phyloP scores from a whole-genome alignment of 2,113 vertebrate genomes.

The Suricata suricatta region DNA sequence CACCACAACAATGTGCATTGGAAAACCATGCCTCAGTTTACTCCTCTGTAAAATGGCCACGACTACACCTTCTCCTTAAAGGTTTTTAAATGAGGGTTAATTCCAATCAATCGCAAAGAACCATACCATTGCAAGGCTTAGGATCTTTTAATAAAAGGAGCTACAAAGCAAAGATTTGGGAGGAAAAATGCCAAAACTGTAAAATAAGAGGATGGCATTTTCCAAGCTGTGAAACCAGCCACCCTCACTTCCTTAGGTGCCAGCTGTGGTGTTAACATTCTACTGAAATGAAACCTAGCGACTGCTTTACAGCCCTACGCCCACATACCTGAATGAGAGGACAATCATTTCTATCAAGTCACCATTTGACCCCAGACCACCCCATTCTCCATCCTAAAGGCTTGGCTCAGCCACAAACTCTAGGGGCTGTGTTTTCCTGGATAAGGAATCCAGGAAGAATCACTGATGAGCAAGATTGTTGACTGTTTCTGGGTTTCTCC shows the following conservation, averaged over 20 bases:
- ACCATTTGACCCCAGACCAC: neutral
- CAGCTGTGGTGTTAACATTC: neutral
- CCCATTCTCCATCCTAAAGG: neutral
- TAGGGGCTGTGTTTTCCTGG: neutral
- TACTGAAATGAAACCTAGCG: neutral
- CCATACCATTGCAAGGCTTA: neutral
- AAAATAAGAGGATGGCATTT: neutral
- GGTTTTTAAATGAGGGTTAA: neutral
- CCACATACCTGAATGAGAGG: neutral
- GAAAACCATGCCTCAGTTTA: neutral
- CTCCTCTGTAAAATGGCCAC: neutral
- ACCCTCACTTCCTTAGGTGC: neutral
- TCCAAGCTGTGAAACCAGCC: neutral
- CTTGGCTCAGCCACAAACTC: neutral
- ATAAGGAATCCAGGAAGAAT: neutral
- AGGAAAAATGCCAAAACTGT: neutral
- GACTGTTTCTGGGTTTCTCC: slow-evolving; percentile 16
- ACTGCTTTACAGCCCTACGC: neutral
- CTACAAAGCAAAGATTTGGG: neutral
- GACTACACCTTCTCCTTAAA: neutral
- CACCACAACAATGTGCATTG: neutral
- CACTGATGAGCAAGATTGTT: neutral
- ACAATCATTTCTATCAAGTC: neutral
- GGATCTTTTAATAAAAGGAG: neutral
- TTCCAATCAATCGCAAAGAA: neutral